phyloP scores from a whole-genome alignment of 2,113 vertebrate species.

The Osmerus eperlanus region DNA sequence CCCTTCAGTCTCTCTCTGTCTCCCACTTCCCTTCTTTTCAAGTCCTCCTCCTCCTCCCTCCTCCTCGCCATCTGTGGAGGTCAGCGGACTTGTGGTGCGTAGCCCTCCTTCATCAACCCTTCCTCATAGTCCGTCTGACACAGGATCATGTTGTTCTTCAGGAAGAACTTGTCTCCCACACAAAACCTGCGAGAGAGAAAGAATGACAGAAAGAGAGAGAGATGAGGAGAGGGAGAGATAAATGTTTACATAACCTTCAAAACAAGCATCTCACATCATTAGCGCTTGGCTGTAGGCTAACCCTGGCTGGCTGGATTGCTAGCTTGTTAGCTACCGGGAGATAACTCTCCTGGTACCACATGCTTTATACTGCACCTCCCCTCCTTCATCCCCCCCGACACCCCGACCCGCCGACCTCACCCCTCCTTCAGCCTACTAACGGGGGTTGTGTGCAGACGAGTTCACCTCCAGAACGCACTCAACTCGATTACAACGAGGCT shows the following conservation, averaged over 20 bases:
- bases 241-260: conserved; percentile 15
- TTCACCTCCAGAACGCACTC: conserved; percentile 22
- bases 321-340: neutral
- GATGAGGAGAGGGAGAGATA: conserved; percentile 10
- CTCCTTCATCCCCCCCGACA: neutral
- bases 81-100: conserved; percentile 96
- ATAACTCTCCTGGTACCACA: neutral
- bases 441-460: conserved; percentile 4
- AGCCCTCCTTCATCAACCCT: conserved; percentile 98
- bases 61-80: conserved; percentile 13
- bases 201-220: neutral
- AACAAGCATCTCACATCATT: conserved; percentile 23
- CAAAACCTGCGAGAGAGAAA: conserved; percentile 83
- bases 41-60: conserved; percentile 23
- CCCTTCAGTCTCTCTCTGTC: conserved; percentile 38
- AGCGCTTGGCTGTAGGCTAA: neutral
- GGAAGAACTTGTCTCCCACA: conserved; percentile 99
- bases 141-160: conserved; percentile 99
- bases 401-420: neutral
- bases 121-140: conserved; percentile 99
- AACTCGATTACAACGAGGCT: conserved; percentile 28
- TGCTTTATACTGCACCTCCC: neutral
- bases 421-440: neutral
- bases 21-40: conserved; percentile 40
- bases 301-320: neutral